These are phyloP conservation scores for Cynopterus brachyotis DNA, from an alignment of 2,113 vertebrate genomes.

Conservation along the genomic window DNA sequence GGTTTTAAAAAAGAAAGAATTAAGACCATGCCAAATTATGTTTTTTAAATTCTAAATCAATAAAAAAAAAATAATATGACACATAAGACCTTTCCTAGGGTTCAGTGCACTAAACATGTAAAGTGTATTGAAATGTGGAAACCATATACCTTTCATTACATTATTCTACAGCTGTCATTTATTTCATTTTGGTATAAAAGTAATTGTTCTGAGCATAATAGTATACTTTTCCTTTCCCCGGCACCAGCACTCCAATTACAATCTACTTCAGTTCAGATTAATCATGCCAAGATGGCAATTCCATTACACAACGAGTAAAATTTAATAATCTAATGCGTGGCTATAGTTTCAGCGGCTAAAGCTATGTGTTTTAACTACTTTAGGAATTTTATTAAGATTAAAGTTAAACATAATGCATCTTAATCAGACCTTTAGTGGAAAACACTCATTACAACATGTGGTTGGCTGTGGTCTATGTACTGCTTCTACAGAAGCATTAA, in stretches of 20 bases:
- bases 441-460: conserved; percentile 35
- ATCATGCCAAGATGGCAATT: conserved; percentile 64
- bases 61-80: conserved; percentile 27
- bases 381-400: conserved; percentile 64
- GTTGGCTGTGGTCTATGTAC: not conserved
- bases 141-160: conserved; percentile 57
- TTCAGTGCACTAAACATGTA: not conserved
- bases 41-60: conserved; percentile 66
- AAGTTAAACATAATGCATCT: conserved; percentile 55
- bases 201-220: conserved; percentile 62
- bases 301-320: conserved; percentile 46
- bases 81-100: conserved; percentile 43
- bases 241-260: conserved; percentile 61
- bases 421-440: conserved; percentile 62
- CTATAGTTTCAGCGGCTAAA: conserved; percentile 59
- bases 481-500: conserved; percentile 47
- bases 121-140: conserved; percentile 52
- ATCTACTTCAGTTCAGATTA: conserved; percentile 65
- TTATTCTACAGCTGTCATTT: conserved; percentile 61
- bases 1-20: conserved; percentile 50
- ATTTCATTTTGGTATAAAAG: conserved; percentile 69
- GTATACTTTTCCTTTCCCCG: conserved; percentile 1
- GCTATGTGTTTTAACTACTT: conserved; percentile 58
- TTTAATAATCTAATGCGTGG: conserved; percentile 68
- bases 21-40: conserved; percentile 58